phyloP scores from a whole-genome alignment of 2,888 invertebrate species.

The Sacculina carcini region DNA sequence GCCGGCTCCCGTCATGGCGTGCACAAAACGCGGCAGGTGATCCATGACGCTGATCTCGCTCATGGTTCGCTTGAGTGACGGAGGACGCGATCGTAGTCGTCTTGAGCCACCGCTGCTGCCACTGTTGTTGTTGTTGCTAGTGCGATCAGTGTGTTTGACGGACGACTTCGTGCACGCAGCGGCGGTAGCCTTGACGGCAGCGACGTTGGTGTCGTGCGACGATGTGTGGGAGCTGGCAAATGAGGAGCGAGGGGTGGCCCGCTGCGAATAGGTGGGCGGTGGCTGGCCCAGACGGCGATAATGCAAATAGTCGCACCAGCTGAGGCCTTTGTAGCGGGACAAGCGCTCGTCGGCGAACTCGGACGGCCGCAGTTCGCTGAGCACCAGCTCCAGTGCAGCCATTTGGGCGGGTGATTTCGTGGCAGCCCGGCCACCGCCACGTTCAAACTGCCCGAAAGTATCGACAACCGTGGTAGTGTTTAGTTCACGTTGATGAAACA shows the following conservation, averaged over 20 bases:
- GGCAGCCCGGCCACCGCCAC: too few species aligned
- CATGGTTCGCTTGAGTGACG: slow-evolving; percentile 18
- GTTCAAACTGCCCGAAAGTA: too few species aligned
- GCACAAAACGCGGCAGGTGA: neutral
- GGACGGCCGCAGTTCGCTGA: slow-evolving; percentile 24
- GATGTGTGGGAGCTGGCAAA: slow-evolving; percentile 3
- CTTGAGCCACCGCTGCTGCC: neutral
- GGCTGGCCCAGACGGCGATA: neutral
- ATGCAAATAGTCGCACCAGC: slow-evolving; percentile 22
- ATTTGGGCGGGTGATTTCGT: too few species aligned
- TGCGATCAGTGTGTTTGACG: neutral
- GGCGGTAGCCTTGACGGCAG: neutral
- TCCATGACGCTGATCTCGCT: slow-evolving; percentile 19
- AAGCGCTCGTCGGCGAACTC: slow-evolving; percentile 28
- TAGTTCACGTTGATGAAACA: too few species aligned
- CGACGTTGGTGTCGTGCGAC: neutral
- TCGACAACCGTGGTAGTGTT: too few species aligned
- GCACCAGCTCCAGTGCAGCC: slow-evolving; percentile 26
- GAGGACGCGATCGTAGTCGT: too few species aligned
- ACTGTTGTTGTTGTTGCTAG: neutral
- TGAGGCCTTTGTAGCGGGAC: slow-evolving; percentile 24
- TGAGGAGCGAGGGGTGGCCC: slow-evolving; percentile 7
- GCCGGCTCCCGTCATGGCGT: neutral
- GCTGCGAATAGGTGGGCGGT: slow-evolving; percentile 6
- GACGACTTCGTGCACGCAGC: slow-evolving; percentile 3